These are phyloP conservation scores for Tipula lateralis DNA, from an alignment of 2,888 invertebrate species.

Conservation along the genomic window DNA sequence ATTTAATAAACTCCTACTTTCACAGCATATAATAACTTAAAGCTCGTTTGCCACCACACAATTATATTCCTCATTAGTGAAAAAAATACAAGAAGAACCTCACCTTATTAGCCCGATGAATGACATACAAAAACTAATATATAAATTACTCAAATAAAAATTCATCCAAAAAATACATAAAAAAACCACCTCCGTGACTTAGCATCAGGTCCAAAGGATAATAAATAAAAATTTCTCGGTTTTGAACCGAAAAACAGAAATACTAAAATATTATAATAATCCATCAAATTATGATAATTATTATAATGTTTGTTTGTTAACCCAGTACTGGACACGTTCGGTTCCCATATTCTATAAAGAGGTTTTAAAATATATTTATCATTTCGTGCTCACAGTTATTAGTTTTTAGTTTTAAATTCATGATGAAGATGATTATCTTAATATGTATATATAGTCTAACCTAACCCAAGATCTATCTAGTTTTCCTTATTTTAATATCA, in stretches of 20 bases:
- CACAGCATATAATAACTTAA: background rate
- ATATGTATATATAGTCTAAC: background rate
- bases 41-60: background rate
- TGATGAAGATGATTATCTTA: constrained; percentile 3
- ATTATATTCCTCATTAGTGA: background rate
- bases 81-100: background rate
- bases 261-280: background rate
- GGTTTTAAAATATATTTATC: background rate
- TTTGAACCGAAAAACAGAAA: background rate
- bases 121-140: background rate
- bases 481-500: background rate
- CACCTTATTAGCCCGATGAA: background rate
- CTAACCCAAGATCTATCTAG: background rate
- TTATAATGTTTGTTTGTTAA: background rate
- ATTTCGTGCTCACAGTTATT: background rate
- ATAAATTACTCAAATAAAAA: background rate
- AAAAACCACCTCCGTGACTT: constrained; percentile 3
- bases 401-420: background rate
- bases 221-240: background rate
- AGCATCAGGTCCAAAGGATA: constrained; percentile 11
- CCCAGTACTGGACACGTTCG: background rate
- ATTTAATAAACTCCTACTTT: background rate
- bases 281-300: background rate
- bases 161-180: background rate
- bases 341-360: background rate